Percentiles rank a stretch among this genome's conserved stretches.
Conservation (phyloP, 1,140 invertebrate genomes). For the Drosophila sucinea region DNA sequence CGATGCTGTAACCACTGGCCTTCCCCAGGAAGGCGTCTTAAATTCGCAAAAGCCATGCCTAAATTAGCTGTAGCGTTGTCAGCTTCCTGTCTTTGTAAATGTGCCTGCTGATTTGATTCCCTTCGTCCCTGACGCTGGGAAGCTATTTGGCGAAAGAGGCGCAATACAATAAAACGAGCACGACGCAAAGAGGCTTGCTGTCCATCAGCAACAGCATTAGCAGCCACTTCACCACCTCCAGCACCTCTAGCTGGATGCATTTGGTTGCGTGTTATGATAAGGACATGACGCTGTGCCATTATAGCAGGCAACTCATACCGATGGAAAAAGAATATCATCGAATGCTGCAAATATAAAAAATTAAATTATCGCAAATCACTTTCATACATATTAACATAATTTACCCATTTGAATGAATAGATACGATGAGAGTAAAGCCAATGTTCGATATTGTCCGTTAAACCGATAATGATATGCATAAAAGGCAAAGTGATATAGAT, state of each 20-base stretch:
- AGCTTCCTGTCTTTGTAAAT: slow-evolving; percentile 20
- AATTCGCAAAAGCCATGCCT: slow-evolving; percentile 46
- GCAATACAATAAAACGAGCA: slow-evolving; percentile 55
- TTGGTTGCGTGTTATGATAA: slow-evolving; percentile 84
- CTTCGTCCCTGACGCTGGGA: slow-evolving; percentile 52
- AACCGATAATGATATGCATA: slow-evolving; percentile 99
- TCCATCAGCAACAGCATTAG: not conserved
- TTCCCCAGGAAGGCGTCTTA: slow-evolving; percentile 56
- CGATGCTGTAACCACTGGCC: slow-evolving; percentile 57
- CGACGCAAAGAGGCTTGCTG: slow-evolving; percentile 58
- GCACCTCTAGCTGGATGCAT: slow-evolving; percentile 29
- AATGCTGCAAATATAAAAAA: slow-evolving; percentile 91
- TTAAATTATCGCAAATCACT: slow-evolving; percentile 41
- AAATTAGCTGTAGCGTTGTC: slow-evolving; percentile 42
- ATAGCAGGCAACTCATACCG: slow-evolving; percentile 98
- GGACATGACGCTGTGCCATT: slow-evolving; percentile 92
- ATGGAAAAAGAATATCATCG: slow-evolving; percentile 99
- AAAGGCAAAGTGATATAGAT: slow-evolving; percentile 99
- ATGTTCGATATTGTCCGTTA: slow-evolving; percentile 98
- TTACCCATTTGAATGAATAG: slow-evolving; percentile 97
- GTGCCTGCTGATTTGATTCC: slow-evolving; percentile 15
- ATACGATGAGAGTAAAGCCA: slow-evolving; percentile 98
- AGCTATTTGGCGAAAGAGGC: slow-evolving; percentile 61
- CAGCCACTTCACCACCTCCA: slow-evolving; percentile 22
- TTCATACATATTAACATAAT: not conserved